phyloP scores from a whole-genome alignment of 2,888 invertebrate species.

The Pachydiplax longipennis region DNA sequence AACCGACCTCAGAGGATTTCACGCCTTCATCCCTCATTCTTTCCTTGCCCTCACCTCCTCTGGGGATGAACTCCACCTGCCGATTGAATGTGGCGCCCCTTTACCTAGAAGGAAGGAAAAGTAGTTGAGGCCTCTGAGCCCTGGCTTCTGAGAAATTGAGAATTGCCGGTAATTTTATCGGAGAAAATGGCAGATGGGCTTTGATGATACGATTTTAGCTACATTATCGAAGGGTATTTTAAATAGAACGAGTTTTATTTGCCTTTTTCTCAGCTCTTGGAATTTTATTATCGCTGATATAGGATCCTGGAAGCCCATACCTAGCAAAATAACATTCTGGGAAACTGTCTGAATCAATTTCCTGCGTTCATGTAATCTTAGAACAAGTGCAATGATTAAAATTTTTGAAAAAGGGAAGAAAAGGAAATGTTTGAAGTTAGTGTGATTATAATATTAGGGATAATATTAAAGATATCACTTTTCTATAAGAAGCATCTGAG shows the following conservation, averaged over 20 bases:
- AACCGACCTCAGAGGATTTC: background rate
- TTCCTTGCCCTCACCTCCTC: background rate
- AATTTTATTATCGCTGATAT: background rate
- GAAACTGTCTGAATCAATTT: no score
- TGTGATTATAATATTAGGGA: no score
- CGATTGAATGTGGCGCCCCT: background rate
- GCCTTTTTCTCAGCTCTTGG: background rate
- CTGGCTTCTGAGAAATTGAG: background rate
- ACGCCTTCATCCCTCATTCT: background rate
- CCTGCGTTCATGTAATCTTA: no score
- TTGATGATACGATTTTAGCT: background rate
- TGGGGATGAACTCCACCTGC: background rate
- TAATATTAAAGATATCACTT: no score
- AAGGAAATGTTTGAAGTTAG: no score
- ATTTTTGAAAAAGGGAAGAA: no score
- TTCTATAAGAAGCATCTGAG: no score
- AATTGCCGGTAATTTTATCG: background rate
- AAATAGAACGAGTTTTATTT: background rate
- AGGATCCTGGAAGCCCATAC: no score
- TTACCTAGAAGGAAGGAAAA: constrained; percentile 10
- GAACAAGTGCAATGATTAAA: no score
- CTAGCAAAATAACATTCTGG: no score
- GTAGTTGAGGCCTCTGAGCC: background rate
- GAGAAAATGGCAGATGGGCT: background rate
- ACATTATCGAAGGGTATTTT: background rate